phyloP scores from a whole-genome alignment of 1,140 invertebrate species.

The Aphis craccivora region DNA sequence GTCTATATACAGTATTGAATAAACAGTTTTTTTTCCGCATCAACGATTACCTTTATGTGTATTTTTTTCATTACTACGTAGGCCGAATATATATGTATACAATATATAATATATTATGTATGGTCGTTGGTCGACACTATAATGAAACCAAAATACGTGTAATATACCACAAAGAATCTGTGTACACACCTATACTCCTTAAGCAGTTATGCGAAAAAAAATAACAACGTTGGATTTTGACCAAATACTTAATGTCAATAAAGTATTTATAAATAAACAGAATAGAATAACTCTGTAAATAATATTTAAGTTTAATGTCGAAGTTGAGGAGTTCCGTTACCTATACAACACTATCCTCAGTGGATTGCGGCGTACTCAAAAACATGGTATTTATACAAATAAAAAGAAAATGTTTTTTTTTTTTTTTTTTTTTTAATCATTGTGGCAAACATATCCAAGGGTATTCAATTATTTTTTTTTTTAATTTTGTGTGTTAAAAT shows the following conservation, averaged over 20 bases:
- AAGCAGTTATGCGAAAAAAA: not conserved
- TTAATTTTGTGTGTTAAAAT: not conserved
- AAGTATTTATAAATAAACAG: not conserved
- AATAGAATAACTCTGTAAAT: not conserved
- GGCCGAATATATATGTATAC: not conserved
- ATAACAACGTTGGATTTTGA: not conserved
- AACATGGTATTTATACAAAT: not conserved
- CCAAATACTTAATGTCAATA: not conserved
- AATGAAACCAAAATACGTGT: conserved; percentile 29
- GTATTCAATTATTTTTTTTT: not conserved
- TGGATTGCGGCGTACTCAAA: not conserved
- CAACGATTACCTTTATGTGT: not conserved
- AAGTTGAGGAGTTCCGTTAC: not conserved
- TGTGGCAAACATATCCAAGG: not conserved
- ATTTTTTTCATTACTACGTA: not conserved
- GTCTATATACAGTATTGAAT: not conserved
- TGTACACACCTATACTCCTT: not conserved
- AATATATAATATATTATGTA: not conserved
- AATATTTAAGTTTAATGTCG: not conserved
- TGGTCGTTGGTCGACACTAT: not conserved
- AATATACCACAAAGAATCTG: not conserved
- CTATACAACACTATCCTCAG: too few species aligned
- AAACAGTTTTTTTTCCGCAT: not conserved
- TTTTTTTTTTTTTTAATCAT: not conserved
- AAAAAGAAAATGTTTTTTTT: not conserved